phyloP scores from a whole-genome alignment of 2,113 vertebrate species.

The Macaca nemestrina region DNA sequence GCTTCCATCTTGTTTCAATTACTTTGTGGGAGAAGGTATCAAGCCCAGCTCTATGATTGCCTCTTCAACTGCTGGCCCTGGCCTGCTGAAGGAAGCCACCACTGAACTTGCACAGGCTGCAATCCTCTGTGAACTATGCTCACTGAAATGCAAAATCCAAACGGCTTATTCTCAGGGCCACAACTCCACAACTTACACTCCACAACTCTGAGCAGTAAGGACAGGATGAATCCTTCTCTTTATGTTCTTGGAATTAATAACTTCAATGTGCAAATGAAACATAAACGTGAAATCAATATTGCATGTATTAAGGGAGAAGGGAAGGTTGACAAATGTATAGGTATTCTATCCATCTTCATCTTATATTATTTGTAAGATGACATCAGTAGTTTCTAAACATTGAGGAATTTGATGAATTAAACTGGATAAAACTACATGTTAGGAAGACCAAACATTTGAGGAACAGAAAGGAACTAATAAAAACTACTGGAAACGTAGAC shows the following conservation, averaged over 20 bases:
- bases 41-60: background rate
- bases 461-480: background rate
- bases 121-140: background rate
- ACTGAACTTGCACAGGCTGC: rapidly evolving
- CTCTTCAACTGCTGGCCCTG: background rate
- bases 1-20: background rate
- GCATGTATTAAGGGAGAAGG: background rate
- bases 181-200: too few relatives aligned
- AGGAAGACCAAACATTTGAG: background rate
- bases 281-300: background rate
- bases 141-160: background rate
- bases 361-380: background rate
- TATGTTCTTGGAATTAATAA: background rate
- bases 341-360: background rate
- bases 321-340: background rate
- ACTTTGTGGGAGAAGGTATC: background rate
- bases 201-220: background rate
- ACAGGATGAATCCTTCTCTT: background rate
- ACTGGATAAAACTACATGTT: background rate
- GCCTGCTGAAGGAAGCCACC: background rate
- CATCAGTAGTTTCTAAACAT: background rate
- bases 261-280: background rate
- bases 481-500: background rate
- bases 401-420: background rate
- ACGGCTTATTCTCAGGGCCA: background rate